Evolutionary conservation across 2,888 invertebrate genomes (phyloP).

Genomic region (Lypha dubia): DNA sequence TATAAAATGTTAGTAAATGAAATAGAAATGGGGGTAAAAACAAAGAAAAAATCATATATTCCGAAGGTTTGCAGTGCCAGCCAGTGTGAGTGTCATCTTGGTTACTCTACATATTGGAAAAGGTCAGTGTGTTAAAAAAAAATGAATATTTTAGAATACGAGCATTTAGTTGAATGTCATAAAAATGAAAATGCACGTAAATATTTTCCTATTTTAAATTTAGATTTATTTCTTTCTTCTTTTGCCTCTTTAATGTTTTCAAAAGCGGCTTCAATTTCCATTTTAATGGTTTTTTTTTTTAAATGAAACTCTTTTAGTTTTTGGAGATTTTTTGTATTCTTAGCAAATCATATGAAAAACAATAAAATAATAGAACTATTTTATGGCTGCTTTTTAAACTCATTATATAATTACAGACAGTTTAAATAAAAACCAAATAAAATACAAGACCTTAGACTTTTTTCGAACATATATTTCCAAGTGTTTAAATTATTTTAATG

Average conservation of each 20-base stretch:
- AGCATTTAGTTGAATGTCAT: slow-evolving; percentile 62
- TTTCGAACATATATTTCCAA: slow-evolving; percentile 9
- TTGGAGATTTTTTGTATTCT: slow-evolving; percentile 36
- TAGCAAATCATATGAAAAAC: slow-evolving; percentile 27
- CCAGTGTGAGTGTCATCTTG: slow-evolving; percentile 26
- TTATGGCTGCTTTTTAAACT: slow-evolving; percentile 52
- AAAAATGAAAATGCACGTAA: slow-evolving; percentile 73
- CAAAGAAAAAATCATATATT: slow-evolving; percentile 6
- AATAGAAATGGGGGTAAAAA: neutral
- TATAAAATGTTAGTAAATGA: slow-evolving; percentile 30
- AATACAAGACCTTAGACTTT: slow-evolving; percentile 15
- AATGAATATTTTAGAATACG: slow-evolving; percentile 20
- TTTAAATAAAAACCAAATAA: slow-evolving; percentile 49
- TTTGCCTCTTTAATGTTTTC: slow-evolving; percentile 20
- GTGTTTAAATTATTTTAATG: slow-evolving; percentile 52
- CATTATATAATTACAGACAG: slow-evolving; percentile 67
- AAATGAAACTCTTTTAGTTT: slow-evolving; percentile 6
- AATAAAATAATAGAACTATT: slow-evolving; percentile 38
- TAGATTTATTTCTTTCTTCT: slow-evolving; percentile 58
- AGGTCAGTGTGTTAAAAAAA: slow-evolving; percentile 62
- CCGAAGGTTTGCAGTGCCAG: slow-evolving; percentile 36
- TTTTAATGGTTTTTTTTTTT: no score
- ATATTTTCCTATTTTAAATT: slow-evolving; percentile 54
- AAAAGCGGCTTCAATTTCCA: slow-evolving; percentile 34
- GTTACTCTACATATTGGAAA: slow-evolving; percentile 63